A percentile compares a stretch with the other conserved stretches of the same genome.
Conservation (phyloP, 2,888 invertebrate genomes). For the Itoplectis maculator region DNA sequence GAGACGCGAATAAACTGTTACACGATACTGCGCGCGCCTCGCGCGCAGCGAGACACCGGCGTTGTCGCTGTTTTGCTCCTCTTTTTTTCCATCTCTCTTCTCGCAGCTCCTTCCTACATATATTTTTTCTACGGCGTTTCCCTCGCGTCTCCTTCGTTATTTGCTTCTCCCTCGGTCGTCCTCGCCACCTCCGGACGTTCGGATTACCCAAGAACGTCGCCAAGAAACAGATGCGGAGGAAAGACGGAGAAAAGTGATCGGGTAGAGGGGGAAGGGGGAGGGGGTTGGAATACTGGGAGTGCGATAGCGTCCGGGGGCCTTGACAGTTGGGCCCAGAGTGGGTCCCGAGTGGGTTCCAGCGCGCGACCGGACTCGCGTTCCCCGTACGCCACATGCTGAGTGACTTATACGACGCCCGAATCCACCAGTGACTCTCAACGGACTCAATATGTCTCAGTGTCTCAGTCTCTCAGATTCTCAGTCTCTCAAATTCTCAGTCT, state of each 20-base stretch:
- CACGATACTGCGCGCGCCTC: slow-evolving; percentile 76
- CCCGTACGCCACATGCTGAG: slow-evolving; percentile 81
- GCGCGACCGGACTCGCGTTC: slow-evolving; percentile 77
- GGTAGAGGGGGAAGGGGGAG: slow-evolving; percentile 58
- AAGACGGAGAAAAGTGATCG: slow-evolving; percentile 27
- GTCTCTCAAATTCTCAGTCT: too few species aligned
- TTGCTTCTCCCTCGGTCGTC: slow-evolving; percentile 12
- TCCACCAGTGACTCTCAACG: slow-evolving; percentile 79
- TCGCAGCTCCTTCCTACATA: slow-evolving; percentile 44
- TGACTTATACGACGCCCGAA: slow-evolving; percentile 82
- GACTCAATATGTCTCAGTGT: neutral
- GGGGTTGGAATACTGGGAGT: slow-evolving; percentile 55
- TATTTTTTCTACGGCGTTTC: neutral
- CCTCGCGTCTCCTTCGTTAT: slow-evolving; percentile 23
- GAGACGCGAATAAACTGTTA: slow-evolving; percentile 81
- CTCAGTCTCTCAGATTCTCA: neutral
- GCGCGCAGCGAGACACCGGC: slow-evolving; percentile 60
- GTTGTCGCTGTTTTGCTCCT: neutral
- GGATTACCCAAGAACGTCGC: neutral
- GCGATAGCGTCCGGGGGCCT: slow-evolving; percentile 65
- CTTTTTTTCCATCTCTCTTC: slow-evolving; percentile 52
- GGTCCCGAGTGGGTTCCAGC: slow-evolving; percentile 68
- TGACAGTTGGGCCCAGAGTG: slow-evolving; percentile 68
- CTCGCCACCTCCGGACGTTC: slow-evolving; percentile 28
- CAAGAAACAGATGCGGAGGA: slow-evolving; percentile 40